phyloP scores from a whole-genome alignment of 2,888 invertebrate species.

The Aporophyla nigra region DNA sequence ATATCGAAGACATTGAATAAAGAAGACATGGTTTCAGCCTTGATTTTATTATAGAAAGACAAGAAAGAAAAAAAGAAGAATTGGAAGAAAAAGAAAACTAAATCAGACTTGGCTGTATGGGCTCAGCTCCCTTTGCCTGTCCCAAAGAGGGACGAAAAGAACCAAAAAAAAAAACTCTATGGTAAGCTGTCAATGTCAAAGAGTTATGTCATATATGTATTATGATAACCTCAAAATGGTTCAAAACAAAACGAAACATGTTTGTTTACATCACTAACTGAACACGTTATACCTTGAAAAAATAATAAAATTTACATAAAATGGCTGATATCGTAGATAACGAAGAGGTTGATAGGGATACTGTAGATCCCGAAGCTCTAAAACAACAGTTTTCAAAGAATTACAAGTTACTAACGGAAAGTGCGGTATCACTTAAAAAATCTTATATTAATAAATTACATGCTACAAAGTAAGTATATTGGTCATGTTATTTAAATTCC shows the following conservation, averaged over 20 bases:
- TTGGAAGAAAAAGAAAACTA: no score
- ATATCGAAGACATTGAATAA: no score
- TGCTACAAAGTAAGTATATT: slow-evolving; percentile 88
- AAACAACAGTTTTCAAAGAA: slow-evolving; percentile 80
- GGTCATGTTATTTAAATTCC: not conserved
- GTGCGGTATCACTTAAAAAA: slow-evolving; percentile 88
- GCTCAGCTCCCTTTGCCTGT: no score
- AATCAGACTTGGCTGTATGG: no score
- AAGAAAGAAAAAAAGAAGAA: no score
- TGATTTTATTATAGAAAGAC: no score
- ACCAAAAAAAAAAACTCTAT: no score
- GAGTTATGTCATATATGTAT: not conserved
- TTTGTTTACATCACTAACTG: slow-evolving; percentile 48
- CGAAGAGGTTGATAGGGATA: slow-evolving; percentile 83
- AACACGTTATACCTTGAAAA: not conserved
- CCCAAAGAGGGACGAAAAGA: no score
- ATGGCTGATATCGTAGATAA: slow-evolving; percentile 86
- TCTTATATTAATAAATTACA: slow-evolving; percentile 92
- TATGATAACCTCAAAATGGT: slow-evolving; percentile 51
- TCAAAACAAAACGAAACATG: not conserved
- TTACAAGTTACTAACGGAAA: slow-evolving; percentile 86
- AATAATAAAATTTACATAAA: slow-evolving; percentile 27
- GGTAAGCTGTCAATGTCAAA: slow-evolving; percentile 51
- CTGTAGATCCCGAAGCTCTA: slow-evolving; percentile 75
- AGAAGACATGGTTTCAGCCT: no score